A percentile compares a stretch with the other conserved stretches of the same genome.
These are phyloP conservation scores for Pomacea canaliculata DNA, from an alignment of 2,888 invertebrate genomes.

Conservation along the genomic window DNA sequence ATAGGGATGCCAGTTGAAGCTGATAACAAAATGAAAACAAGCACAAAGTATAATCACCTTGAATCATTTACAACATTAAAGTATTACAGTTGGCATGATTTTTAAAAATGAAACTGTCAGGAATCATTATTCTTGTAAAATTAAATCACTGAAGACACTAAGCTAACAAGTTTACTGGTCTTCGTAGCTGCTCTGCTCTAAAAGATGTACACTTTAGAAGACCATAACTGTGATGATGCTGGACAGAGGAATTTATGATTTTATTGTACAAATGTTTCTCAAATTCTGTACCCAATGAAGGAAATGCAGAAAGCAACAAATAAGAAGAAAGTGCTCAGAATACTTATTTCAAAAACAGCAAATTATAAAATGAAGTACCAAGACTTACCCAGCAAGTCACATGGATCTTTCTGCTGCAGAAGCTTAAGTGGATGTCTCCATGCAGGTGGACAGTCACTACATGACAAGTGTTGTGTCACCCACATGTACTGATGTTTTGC, in stretches of 20 bases:
- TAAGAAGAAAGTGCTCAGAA: neutral
- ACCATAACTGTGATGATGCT: too few relatives aligned
- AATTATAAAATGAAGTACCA: neutral
- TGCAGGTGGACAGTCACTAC: slow-evolving; percentile 51
- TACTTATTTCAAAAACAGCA: neutral
- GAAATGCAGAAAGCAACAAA: neutral
- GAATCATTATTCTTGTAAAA: too few relatives aligned
- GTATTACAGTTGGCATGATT: too few relatives aligned
- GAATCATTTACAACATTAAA: too few relatives aligned
- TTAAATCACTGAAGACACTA: too few relatives aligned
- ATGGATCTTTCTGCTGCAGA: slow-evolving; percentile 13
- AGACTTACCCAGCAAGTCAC: neutral
- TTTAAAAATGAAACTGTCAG: too few relatives aligned
- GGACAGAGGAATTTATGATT: too few relatives aligned
- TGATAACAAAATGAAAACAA: neutral
- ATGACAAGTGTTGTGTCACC: slow-evolving; percentile 59
- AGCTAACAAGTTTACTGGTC: too few relatives aligned
- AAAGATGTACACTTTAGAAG: too few relatives aligned
- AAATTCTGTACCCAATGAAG: neutral
- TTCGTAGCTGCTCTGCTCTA: too few relatives aligned
- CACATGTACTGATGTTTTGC: slow-evolving; percentile 50
- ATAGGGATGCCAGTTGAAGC: neutral
- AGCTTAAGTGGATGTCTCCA: slow-evolving; percentile 58
- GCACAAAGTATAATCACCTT: too few relatives aligned
- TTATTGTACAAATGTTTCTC: too few relatives aligned